These are phyloP conservation scores for Lacanobia wlatinum DNA, from an alignment of 2,888 invertebrate genomes.

Conservation along the genomic window DNA sequence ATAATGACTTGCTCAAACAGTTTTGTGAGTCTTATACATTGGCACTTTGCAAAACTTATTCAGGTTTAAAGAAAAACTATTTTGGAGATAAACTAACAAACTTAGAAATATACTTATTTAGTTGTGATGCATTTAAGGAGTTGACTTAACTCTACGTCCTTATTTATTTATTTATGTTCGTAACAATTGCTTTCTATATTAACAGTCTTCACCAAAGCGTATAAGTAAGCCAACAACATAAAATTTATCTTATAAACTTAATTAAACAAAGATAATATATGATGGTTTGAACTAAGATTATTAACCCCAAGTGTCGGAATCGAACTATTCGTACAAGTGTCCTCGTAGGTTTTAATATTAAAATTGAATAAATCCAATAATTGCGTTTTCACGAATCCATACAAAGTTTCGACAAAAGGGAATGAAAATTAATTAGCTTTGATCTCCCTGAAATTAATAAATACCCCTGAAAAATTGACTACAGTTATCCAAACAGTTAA, in stretches of 20 bases:
- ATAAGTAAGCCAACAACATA: too few species aligned
- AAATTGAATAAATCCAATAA: background rate
- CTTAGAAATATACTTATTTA: background rate
- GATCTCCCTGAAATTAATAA: background rate
- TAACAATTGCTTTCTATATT: too few species aligned
- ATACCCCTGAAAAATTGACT: background rate
- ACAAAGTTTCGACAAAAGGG: background rate
- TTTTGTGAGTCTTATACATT: slow-evolving; percentile 6
- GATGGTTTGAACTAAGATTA: background rate
- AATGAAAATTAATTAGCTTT: background rate
- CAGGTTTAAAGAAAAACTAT: background rate
- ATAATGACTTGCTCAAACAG: slow-evolving; percentile 22
- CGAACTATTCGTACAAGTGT: background rate
- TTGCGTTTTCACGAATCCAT: background rate
- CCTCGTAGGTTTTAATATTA: background rate
- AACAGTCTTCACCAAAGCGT: too few species aligned
- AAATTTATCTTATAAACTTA: too few species aligned
- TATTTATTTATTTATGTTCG: too few species aligned
- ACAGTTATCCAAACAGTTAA: background rate
- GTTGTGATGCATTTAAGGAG: background rate
- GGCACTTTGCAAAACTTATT: background rate
- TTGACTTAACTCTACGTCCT: background rate
- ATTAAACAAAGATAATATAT: background rate
- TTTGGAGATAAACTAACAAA: background rate
- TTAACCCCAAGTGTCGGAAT: background rate